Evolutionary conservation across 2,797 vertebrate species (phyloP), one percentile per base, ranked within the genome.

Genomic region (Salarias fasciatus): DNA sequence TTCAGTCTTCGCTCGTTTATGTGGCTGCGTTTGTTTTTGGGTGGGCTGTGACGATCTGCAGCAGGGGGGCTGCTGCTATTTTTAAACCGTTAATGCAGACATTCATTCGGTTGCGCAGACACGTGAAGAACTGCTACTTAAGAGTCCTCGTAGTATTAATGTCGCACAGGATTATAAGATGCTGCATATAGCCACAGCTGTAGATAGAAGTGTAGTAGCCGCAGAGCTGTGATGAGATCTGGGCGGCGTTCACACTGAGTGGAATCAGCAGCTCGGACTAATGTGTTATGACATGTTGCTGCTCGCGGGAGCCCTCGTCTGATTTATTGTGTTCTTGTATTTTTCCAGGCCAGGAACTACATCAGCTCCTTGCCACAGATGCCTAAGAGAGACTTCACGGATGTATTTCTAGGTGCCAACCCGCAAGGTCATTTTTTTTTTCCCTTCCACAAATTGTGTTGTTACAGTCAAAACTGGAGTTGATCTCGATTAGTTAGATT

Each of bases 381-480:
- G 96, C 93, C 95, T 48, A 99, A 99, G 90, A 98, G 97, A 93
- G 97, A 96, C 92, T 99, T 99, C 90, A 93, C 95, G 77, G 95
- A 98, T 36, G 97, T 99, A 68, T 99, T 99, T 88, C 92, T 99
- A 70, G 98, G 98, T 75, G 97, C 98, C 81, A 99, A 99, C 82
- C 98, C 97, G 48, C 86, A 91, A 83, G 98, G 98, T 99, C 91
- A 87, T 55, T n/a, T n/a, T n/a, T n/a, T n/a, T n/a, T n/a, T n/a
- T n/a, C n/a, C n/a, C n/a, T n/a, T n/a, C n/a, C n/a, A n/a, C n/a
- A n/a, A n/a, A n/a, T n/a, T n/a, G n/a, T n/a, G n/a, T n/a, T n/a
- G n/a, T n/a, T n/a, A n/a, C n/a, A n/a, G n/a, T n/a, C n/a, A n/a
- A n/a, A n/a, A n/a, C n/a, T n/a, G n/a, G n/a, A n/a, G n/a, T n/a